Evolutionary conservation across 2,797 vertebrate genomes (phyloP), one percentile per base, ranked within the genome.

Genomic region (Tragelaphus eurycerus): DNA sequence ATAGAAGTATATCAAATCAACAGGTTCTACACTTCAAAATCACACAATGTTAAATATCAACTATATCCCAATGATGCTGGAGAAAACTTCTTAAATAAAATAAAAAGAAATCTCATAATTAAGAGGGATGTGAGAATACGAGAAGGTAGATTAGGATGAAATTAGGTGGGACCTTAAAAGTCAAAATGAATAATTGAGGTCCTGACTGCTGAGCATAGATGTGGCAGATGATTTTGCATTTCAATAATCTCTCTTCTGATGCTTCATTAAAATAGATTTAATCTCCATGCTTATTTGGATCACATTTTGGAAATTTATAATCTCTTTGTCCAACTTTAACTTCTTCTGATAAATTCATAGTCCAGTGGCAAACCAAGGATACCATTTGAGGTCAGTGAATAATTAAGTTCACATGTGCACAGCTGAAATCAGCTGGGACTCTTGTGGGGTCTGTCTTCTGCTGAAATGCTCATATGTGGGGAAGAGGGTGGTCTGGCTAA

Each of bases 391-490:
- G 0, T 12, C 76, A 97, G 81, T 13, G 31, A 98, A 79, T 96
- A 74, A 86, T 0, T 97, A 90, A 78, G 79, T 54, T 78, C 21
- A 92, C 83, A 84, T 12, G 2, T 0, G 1, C 86, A 87, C 85
- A 0, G 0, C 27, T 87, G 84, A 78, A 95, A 94, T 91, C 95
- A 96, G 0, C 60, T 67, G 93, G 50, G 10, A 59, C 12, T 9
- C 88, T 90, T 86, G 82, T 7, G 55, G 93, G 86, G 96, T 93
- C 90, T 92, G 54, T 90, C 64, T 93, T 95, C 98, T 96, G 82
- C 43, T 96, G 96, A 6, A 62, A 96, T 88, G 81, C 76, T 96
- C n/a, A 23, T 27, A 8, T 34, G 83, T 83, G 43, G 50, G 38
- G 71, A 97, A 89, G 0, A 87, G 83, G 23, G 38, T 96, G 48